phyloP scores from a whole-genome alignment of 2,113 vertebrate species.

The Corythoichthys haematopterus region DNA sequence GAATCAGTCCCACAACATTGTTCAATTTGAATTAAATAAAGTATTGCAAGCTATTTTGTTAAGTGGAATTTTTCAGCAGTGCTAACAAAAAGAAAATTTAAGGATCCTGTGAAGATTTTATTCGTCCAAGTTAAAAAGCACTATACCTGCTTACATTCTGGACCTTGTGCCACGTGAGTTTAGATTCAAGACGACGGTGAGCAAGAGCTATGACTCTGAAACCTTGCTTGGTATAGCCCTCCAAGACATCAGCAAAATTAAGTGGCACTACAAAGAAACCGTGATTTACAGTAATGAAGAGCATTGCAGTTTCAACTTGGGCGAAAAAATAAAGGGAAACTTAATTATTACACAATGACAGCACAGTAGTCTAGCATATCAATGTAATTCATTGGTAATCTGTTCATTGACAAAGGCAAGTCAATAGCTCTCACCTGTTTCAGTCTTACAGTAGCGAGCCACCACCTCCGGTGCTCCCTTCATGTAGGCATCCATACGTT shows the following conservation, averaged over 20 bases:
- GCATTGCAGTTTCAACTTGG: not conserved
- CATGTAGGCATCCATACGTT: constrained; percentile 91
- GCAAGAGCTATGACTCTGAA: constrained; percentile 96
- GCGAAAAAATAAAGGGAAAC: not conserved
- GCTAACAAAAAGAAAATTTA: not conserved
- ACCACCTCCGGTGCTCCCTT: constrained; percentile 94
- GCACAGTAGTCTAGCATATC: not conserved
- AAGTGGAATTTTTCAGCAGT: not conserved
- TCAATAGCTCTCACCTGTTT: constrained; percentile 74
- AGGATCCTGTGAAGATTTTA: not conserved
- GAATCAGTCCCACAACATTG: not conserved
- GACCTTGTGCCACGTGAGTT: constrained; percentile 93
- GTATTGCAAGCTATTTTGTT: not conserved
- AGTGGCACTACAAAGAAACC: constrained; percentile 76
- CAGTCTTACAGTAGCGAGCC: constrained; percentile 85
- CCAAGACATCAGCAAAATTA: constrained; percentile 84
- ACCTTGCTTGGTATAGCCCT: constrained; percentile 91
- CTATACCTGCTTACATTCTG: constrained; percentile 87
- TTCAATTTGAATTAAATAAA: not conserved
- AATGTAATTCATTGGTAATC: not conserved
- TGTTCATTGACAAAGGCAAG: not conserved
- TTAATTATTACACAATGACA: too few relatives aligned
- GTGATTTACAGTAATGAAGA: not conserved
- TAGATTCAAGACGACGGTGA: constrained; percentile 88
- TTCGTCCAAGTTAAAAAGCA: not conserved